Base-by-base conservation (phyloP, 2,888 invertebrate genomes). In the Clepsis dumicolana region DNA sequence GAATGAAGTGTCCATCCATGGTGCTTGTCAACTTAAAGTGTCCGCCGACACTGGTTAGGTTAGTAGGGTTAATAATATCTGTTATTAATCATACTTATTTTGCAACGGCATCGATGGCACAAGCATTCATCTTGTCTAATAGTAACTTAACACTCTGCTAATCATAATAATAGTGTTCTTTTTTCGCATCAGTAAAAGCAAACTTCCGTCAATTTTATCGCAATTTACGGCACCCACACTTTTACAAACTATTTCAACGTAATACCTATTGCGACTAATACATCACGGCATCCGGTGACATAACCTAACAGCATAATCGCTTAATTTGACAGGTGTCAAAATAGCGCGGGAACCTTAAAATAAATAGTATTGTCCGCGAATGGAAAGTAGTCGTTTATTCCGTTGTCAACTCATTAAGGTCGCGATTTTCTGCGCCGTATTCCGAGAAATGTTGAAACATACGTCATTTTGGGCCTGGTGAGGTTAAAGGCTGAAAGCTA, bases 241-340 rank as follows among this genome's bases (percentile, higher is more conserved):
- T 52, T 52, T 50, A 57, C 29, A 41, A 27, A 41, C 50, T 32
- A 10, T 41, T 57, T 52, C 63, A 44, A 38, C 25, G 18, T 52
- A 59, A 62, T 50, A 21, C 7, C 25, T 2, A 18, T 66, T 66
- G 41, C 50, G 35, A 50, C 32, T 18, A n/a, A 27, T 50, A 32
- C 62, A 44, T 52, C 53, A 48, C 56, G 48, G n/a, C 50, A 41
- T 57, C 67, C 63, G 63, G 41, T 68, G 63, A 57, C 57, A 68
- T 68, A 68, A 68, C 41, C 12, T 25, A 54, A 38, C 38, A 48
- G 24, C 18, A 64, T 73, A 66, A 74, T 53, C 71, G 60, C 70
- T 73, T 72, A 76, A 74, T 76, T 75, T 77, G 80, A 78, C 78
- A 80, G 73, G 74, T 83, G 81, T 79, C 80, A 81, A 80, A 74